Percentiles rank a stretch among this genome's conserved stretches.
Conservation (phyloP, 2,113 vertebrate species). For the Ophiodon elongatus region DNA sequence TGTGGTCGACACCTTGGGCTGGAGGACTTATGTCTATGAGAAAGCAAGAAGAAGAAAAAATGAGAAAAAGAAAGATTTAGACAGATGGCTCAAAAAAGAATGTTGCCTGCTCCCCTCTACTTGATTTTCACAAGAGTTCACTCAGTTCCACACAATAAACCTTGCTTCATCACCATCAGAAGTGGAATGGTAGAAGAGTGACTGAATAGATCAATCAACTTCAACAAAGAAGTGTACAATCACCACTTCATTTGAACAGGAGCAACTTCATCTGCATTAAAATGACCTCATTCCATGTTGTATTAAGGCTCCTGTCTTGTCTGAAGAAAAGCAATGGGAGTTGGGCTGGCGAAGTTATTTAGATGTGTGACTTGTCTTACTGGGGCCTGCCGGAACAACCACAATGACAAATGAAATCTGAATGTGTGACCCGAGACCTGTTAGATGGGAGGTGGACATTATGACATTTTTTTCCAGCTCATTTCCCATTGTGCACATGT, state of each 20-base stretch:
- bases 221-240: conserved; percentile 43
- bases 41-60: not conserved
- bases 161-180: conserved; percentile 33
- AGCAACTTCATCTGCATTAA: conserved; percentile 56
- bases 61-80: not conserved
- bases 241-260: conserved; percentile 50
- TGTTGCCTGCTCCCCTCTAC: conserved; percentile 1
- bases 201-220: conserved; percentile 41
- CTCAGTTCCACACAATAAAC: conserved; percentile 19
- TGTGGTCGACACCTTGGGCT: conserved; percentile 97
- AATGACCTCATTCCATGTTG: conserved; percentile 58
- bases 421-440: conserved; percentile 25
- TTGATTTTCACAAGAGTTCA: conserved; percentile 31
- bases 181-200: conserved; percentile 36
- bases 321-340: conserved; percentile 40
- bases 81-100: not conserved
- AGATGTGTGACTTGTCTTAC: conserved; percentile 47
- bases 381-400: conserved; percentile 46
- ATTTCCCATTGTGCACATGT: conserved; percentile 54
- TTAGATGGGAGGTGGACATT: conserved; percentile 46
- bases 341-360: conserved; percentile 26
- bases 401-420: conserved; percentile 40
- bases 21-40: conserved; percentile 95
- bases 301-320: conserved; percentile 22
- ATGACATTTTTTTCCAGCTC: conserved; percentile 59